phyloP scores from a whole-genome alignment of 1,140 invertebrate genomes.

The Bombus superbus region DNA sequence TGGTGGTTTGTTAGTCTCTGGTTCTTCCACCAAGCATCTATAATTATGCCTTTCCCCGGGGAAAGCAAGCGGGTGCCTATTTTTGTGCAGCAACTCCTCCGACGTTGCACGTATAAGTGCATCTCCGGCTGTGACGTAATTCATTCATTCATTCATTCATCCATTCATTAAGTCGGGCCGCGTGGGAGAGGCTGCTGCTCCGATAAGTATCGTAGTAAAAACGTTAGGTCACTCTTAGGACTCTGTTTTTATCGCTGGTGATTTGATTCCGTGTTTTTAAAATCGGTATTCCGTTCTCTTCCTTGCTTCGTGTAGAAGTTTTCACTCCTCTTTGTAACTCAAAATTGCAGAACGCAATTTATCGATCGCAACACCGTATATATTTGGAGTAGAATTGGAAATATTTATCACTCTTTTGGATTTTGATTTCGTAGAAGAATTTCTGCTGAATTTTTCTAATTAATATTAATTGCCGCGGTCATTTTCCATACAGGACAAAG shows the following conservation, averaged over 20 bases:
- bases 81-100: conserved; percentile 55
- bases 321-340: background rate
- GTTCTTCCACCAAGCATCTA: conserved; percentile 17
- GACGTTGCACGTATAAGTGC: conserved; percentile 59
- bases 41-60: conserved; percentile 55
- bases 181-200: conserved; percentile 55
- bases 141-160: conserved; percentile 73
- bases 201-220: conserved; percentile 54
- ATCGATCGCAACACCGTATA: background rate
- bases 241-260: background rate
- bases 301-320: too few relatives aligned
- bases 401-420: background rate
- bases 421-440: background rate
- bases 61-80: conserved; percentile 63
- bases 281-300: background rate
- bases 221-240: conserved; percentile 19
- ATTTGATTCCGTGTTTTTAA: too few relatives aligned
- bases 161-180: conserved; percentile 67
- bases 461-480: background rate
- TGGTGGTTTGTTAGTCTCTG: background rate
- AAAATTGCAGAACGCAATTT: background rate
- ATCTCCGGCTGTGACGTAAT: conserved; percentile 73
- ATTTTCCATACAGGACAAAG: background rate
- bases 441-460: too few relatives aligned
- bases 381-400: background rate